phyloP scores from a whole-genome alignment of 2,113 vertebrate genomes.

The Promerops cafer region DNA sequence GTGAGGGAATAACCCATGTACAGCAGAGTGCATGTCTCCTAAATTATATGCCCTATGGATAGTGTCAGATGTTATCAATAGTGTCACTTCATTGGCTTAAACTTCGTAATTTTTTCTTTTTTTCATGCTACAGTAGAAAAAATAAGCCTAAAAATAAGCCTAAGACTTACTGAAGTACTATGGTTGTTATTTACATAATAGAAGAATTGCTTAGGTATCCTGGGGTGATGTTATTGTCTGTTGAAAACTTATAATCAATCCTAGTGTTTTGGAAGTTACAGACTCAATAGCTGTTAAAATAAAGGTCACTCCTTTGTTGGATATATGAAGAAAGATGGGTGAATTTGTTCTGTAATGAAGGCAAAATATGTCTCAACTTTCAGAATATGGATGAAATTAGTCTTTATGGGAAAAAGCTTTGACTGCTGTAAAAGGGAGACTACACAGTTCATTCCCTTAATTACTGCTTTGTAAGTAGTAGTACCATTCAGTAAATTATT shows the following conservation, averaged over 20 bases:
- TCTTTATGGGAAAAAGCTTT: background rate
- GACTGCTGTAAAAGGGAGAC: background rate
- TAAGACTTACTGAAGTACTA: background rate
- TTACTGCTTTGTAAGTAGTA: background rate
- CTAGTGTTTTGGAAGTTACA: background rate
- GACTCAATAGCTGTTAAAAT: background rate
- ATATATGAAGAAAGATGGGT: background rate
- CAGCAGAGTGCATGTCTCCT: background rate
- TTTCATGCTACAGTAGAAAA: background rate
- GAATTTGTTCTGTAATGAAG: background rate
- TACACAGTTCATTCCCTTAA: background rate
- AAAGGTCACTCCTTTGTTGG: background rate
- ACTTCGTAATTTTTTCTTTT: background rate
- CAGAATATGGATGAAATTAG: background rate
- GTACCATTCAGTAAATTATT: background rate
- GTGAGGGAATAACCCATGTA: background rate
- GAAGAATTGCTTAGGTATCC: background rate
- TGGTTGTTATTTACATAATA: background rate
- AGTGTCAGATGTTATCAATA: background rate
- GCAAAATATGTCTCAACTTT: background rate
- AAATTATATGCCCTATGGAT: background rate
- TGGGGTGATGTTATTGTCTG: background rate
- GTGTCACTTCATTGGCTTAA: background rate
- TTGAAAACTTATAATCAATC: background rate
- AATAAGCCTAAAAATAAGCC: background rate